A percentile compares a stretch with the other conserved stretches of the same genome.
Conservation (phyloP, 2,888 invertebrate species). For the Antheraea assamensis region DNA sequence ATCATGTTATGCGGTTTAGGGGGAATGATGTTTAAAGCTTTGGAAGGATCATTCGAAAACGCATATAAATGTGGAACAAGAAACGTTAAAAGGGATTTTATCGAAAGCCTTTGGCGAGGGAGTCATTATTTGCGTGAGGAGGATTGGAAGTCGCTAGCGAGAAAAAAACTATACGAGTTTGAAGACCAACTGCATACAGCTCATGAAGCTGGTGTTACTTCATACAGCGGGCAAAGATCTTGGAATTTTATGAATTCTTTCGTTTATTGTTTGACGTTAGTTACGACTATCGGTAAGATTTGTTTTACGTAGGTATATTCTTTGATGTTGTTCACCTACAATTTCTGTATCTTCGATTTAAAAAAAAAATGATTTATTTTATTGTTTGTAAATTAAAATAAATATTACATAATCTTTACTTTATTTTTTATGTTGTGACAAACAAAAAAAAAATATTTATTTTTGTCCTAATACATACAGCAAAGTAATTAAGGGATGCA, state of each 20-base stretch:
- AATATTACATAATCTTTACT: background rate
- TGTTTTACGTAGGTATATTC: conserved; percentile 14
- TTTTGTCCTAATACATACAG: background rate
- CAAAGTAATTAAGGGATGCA: background rate
- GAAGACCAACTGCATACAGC: conserved; percentile 93
- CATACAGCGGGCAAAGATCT: conserved; percentile 91
- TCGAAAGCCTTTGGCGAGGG: conserved; percentile 90
- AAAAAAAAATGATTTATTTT: background rate
- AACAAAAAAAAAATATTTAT: background rate
- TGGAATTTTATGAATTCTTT: conserved; percentile 95
- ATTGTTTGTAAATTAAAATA: background rate
- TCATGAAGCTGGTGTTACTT: conserved; percentile 91
- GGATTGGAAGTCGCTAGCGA: conserved; percentile 94
- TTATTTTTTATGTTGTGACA: background rate
- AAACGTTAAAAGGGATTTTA: conserved; percentile 92
- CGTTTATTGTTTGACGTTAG: conserved; percentile 92
- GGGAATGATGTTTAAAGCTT: conserved; percentile 89
- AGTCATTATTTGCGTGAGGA: conserved; percentile 93
- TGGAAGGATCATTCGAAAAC: conserved; percentile 93
- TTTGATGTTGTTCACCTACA: background rate
- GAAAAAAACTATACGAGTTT: conserved; percentile 90
- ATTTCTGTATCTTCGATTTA: background rate
- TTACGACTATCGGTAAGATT: conserved; percentile 93
- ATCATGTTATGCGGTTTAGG: conserved; percentile 90
- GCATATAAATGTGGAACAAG: conserved; percentile 94